phyloP scores from a whole-genome alignment of 2,797 vertebrate genomes.

The Fistularia commersonii region DNA sequence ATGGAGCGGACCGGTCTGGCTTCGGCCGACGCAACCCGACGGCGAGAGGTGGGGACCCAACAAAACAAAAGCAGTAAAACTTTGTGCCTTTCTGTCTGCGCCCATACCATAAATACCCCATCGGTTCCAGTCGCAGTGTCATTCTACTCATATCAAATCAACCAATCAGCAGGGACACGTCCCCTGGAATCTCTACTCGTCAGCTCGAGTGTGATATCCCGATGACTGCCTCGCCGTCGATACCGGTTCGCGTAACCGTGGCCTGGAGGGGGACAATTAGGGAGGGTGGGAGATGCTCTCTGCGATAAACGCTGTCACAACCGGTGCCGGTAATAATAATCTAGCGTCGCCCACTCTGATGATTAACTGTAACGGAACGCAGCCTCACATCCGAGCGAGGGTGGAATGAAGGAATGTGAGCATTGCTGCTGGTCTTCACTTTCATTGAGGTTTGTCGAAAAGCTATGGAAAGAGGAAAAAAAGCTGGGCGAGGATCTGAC shows the following conservation, averaged over 20 bases:
- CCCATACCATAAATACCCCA: conserved; percentile 47
- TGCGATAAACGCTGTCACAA: conserved; percentile 69
- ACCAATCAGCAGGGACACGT: conserved; percentile 52
- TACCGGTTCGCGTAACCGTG: conserved; percentile 46
- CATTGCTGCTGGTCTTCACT: not conserved
- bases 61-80: conserved; percentile 20
- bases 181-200: conserved; percentile 45
- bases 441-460: too few relatives aligned
- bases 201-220: conserved; percentile 65
- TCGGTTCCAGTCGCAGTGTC: conserved; percentile 46
- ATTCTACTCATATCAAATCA: conserved; percentile 64
- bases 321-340: conserved; percentile 68
- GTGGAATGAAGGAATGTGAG: conserved; percentile 7
- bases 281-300: conserved; percentile 52
- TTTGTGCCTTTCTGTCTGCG: conserved; percentile 26
- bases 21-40: conserved; percentile 19
- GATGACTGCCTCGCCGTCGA: conserved; percentile 65
- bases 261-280: conserved; percentile 65
- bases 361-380: conserved; percentile 17
- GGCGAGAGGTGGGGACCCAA: conserved; percentile 15
- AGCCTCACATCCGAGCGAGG: conserved; percentile 29
- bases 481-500: too few relatives aligned
- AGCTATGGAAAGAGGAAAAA: too few relatives aligned
- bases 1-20: conserved; percentile 21
- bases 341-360: conserved; percentile 42